Percentiles rank a stretch among this genome's conserved stretches.
These are phyloP conservation scores for Oophaga pumilio DNA, from an alignment of 2,113 vertebrate genomes.

Conservation along the genomic window DNA sequence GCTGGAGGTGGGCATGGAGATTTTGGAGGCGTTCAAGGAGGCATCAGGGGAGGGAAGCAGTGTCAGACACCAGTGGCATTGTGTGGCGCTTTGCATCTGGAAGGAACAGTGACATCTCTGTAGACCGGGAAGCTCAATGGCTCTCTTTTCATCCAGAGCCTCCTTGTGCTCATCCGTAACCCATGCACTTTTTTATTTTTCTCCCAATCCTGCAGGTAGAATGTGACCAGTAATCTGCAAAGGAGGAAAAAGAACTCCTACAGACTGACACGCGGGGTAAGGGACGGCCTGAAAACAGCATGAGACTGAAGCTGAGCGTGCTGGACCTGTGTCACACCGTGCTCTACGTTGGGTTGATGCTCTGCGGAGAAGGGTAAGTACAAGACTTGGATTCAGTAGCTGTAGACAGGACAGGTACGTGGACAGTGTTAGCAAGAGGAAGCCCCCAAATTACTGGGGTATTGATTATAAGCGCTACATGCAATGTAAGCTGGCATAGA, in stretches of 20 bases:
- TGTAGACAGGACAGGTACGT: background rate
- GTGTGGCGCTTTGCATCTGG: slow-evolving; percentile 21
- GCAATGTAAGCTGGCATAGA: background rate
- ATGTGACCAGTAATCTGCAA: background rate
- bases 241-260: background rate
- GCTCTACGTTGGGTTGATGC: slow-evolving; percentile 51
- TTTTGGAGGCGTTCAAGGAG: slow-evolving; percentile 33
- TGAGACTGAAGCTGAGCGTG: slow-evolving; percentile 50
- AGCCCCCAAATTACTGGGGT: background rate
- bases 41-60: slow-evolving; percentile 36
- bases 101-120: slow-evolving; percentile 26
- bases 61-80: slow-evolving; percentile 44
- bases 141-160: background rate
- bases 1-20: slow-evolving; percentile 1
- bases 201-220: slow-evolving; percentile 36
- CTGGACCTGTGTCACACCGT: slow-evolving; percentile 54
- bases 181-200: background rate
- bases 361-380: slow-evolving; percentile 53
- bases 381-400: no score
- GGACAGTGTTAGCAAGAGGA: no score
- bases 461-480: background rate
- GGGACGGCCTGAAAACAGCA: slow-evolving; percentile 19
- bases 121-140: no score
- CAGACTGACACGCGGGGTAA: slow-evolving; percentile 28
- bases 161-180: slow-evolving; percentile 12